Percentiles rank a stretch among this genome's conserved stretches.
Evolutionary conservation across 2,797 vertebrate species (phyloP).

Genomic region (Amphiprion clarkii): DNA sequence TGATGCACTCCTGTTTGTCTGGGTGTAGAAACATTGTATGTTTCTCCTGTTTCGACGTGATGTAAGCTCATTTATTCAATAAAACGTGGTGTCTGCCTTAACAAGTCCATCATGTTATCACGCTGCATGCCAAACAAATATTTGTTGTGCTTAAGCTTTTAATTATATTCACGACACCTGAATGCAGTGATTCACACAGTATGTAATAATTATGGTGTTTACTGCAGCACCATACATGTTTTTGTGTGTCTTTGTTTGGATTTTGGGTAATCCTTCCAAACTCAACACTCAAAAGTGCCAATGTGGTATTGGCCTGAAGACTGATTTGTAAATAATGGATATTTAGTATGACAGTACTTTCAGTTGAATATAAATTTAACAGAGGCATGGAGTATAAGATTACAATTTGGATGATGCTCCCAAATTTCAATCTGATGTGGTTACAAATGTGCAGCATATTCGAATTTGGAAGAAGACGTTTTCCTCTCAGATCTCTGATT

Average conservation of each 20-base stretch:
- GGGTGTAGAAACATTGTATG: slow-evolving; percentile 4
- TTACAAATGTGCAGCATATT: too few species aligned
- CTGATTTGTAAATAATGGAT: too few species aligned
- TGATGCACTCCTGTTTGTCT: slow-evolving; percentile 1
- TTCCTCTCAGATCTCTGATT: background rate
- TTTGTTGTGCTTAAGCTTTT: slow-evolving; percentile 9
- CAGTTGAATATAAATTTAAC: slow-evolving; percentile 14
- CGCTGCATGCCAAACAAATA: slow-evolving; percentile 7
- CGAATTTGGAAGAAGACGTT: too few species aligned
- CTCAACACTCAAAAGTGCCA: background rate
- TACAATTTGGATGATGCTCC: too few species aligned
- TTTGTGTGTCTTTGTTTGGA: slow-evolving; percentile 14
- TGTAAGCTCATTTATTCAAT: slow-evolving; percentile 4
- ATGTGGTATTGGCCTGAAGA: background rate
- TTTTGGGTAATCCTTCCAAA: background rate
- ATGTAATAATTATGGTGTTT: slow-evolving; percentile 2
- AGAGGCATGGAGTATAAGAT: background rate
- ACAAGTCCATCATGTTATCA: background rate
- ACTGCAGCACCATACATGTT: background rate
- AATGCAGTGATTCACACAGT: slow-evolving; percentile 1
- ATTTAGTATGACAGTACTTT: too few species aligned
- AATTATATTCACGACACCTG: background rate
- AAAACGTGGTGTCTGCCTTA: background rate
- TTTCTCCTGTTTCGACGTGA: background rate
- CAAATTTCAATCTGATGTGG: too few species aligned